Evolutionary conservation across 2,113 vertebrate species (phyloP).

Genomic region (Rhinogobius similis): DNA sequence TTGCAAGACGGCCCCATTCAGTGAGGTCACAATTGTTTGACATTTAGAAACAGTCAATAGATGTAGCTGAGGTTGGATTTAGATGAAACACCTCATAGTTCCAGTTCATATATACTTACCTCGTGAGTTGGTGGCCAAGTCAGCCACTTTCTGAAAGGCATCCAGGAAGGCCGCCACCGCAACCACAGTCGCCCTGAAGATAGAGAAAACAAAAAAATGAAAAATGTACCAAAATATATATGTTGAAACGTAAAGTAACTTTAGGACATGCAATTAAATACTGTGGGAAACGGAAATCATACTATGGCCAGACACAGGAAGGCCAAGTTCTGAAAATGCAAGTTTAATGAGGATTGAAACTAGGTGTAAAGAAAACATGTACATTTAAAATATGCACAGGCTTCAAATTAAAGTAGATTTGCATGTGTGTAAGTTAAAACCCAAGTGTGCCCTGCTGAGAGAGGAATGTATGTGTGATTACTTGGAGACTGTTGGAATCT

Average conservation of each 20-base stretch:
- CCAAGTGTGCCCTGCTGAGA: conserved; percentile 41
- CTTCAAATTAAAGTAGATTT: neutral
- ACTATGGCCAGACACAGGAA: conserved; percentile 3
- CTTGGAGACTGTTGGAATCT: conserved; percentile 52
- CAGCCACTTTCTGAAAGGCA: conserved; percentile 85
- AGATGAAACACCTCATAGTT: neutral
- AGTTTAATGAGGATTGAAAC: neutral
- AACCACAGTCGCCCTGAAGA: conserved; percentile 76
- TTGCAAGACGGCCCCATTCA: neutral
- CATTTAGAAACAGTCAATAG: neutral
- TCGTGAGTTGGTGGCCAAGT: conserved; percentile 84
- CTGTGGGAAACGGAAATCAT: neutral
- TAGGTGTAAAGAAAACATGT: conserved; percentile 1
- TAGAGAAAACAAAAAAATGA: conserved; percentile 25
- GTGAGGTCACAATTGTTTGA: conserved; percentile 1
- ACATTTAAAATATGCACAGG: conserved; percentile 1
- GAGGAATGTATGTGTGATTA: conserved; percentile 59
- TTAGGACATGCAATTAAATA: neutral
- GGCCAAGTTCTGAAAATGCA: neutral
- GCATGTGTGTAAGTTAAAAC: conserved; percentile 34
- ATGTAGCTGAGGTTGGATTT: conserved; percentile 3
- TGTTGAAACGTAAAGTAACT: neutral
- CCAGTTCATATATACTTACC: conserved; percentile 62
- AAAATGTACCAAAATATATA: neutral
- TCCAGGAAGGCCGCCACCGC: conserved; percentile 81